These are phyloP conservation scores for Centropus unirufus DNA, from an alignment of 2,113 vertebrate species.

Conservation along the genomic window DNA sequence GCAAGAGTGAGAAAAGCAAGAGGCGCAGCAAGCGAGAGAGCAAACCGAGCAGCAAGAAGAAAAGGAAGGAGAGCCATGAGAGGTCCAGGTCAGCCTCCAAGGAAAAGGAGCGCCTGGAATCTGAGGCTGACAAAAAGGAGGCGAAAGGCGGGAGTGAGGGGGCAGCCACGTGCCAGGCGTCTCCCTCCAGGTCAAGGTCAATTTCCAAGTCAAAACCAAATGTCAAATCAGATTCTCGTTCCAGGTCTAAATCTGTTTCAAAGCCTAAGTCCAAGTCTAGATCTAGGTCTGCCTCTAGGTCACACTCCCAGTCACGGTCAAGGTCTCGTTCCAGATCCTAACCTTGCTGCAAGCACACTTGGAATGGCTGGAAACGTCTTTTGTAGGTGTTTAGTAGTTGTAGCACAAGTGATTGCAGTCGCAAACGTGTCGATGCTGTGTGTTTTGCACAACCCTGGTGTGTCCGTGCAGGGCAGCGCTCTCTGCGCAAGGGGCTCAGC, in stretches of 20 bases:
- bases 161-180: neutral
- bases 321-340: conserved; percentile 86
- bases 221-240: conserved; percentile 75
- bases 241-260: conserved; percentile 80
- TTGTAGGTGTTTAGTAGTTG: conserved; percentile 82
- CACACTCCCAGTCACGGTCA: conserved; percentile 74
- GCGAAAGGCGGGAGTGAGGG: conserved; percentile 52
- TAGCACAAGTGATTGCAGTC: conserved; percentile 82
- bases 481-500: conserved; percentile 52
- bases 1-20: conserved; percentile 86
- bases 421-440: conserved; percentile 76
- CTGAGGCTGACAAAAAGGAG: conserved; percentile 64
- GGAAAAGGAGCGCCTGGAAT: conserved; percentile 70
- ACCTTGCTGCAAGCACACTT: conserved; percentile 48
- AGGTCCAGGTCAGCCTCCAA: conserved; percentile 75
- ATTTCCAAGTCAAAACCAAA: conserved; percentile 80
- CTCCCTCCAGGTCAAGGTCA: conserved; percentile 78
- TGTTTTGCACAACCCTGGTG: conserved; percentile 73
- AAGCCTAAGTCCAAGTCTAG: conserved; percentile 80
- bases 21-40: conserved; percentile 85
- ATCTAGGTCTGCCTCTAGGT: conserved; percentile 80
- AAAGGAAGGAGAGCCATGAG: conserved; percentile 81
- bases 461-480: neutral
- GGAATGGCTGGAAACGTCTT: conserved; percentile 67
- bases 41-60: conserved; percentile 83